Base-by-base conservation (phyloP, 2,113 vertebrate species). In the Numida meleagris region DNA sequence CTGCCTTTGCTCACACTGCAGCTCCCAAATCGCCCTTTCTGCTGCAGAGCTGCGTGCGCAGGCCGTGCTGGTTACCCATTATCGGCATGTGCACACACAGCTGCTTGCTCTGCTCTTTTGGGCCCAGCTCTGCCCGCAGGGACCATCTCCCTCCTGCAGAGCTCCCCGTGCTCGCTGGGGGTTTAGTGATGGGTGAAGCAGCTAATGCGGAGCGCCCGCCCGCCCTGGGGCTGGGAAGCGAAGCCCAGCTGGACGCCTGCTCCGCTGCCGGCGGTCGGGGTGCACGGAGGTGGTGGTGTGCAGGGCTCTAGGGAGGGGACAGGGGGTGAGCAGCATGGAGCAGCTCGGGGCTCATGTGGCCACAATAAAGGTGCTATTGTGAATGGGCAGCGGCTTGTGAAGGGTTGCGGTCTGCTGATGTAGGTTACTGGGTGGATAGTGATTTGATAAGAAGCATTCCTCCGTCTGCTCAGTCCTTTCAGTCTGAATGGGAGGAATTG, bases 361-460 rank as follows among this genome's bases (percentile, higher is more conserved):
- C 80, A 75, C 61, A 43, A 62, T 73, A 80, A 77, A 86, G 34
- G 43, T 58, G 57, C 83, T 55, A n/a, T 95, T 94, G 33, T 88
- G 27, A 65, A 50, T 20, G 46, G 72, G 65, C 92, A 92, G 6
- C 53, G 86, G 90, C 73, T 90, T 88, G 90, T 81, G 21, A 90
- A 86, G 61, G 63, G 29, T 36, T 73, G 53, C 72, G 67, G 0
- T 57, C 62, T 94, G 85, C 84, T 90, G 25, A 87, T 84, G 91
- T 71, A 11, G 84, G 93, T 87, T 92, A 59, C 72, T 59, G 80
- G 80, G 65, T 36, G 77, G 80, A 77, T 71, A 72, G 38, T 48
- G 80, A 31, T 78, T 81, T 72, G 61, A 9, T 72, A 63, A 12
- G 84, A 78, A 93, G 0, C 8, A 57, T 31, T 63, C 70, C 68